Evolutionary conservation across 2,888 invertebrate species (phyloP).

Genomic region (Cancer borealis): DNA sequence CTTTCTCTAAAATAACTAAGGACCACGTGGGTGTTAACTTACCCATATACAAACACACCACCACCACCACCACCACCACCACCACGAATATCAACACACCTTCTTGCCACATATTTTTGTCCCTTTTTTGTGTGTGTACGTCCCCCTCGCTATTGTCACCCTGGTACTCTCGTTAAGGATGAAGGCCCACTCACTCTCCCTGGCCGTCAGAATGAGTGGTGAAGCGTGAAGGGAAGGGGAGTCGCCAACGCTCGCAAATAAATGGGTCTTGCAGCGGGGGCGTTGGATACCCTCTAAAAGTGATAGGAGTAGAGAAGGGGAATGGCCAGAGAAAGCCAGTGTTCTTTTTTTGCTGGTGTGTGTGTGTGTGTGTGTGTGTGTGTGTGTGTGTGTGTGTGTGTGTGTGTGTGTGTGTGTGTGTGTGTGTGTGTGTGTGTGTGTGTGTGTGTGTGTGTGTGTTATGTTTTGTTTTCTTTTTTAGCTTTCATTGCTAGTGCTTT

Average conservation of each 20-base stretch:
- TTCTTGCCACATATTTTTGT: not conserved
- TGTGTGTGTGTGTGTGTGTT: conserved; percentile 27
- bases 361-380: conserved; percentile 43
- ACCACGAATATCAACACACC: not conserved
- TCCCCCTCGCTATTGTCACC: not conserved
- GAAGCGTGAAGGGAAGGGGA: not conserved
- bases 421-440: conserved; percentile 15
- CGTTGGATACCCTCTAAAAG: not conserved
- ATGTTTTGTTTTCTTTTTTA: not conserved
- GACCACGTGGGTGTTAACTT: no score
- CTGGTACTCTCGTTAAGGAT: not conserved
- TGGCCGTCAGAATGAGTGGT: not conserved
- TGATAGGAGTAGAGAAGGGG: not conserved
- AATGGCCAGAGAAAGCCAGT: not conserved
- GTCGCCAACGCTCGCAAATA: not conserved
- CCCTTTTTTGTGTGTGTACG: not conserved
- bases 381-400: conserved; percentile 38
- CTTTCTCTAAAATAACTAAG: not conserved
- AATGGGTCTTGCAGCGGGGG: not conserved
- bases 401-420: conserved; percentile 36
- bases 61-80: not conserved
- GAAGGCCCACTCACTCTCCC: not conserved
- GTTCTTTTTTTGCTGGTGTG: not conserved
- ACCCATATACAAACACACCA: no score
- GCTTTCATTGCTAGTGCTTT: not conserved